Conservation (phyloP, 2,888 invertebrate species). For the Reticulitermes lucifugus region DNA sequence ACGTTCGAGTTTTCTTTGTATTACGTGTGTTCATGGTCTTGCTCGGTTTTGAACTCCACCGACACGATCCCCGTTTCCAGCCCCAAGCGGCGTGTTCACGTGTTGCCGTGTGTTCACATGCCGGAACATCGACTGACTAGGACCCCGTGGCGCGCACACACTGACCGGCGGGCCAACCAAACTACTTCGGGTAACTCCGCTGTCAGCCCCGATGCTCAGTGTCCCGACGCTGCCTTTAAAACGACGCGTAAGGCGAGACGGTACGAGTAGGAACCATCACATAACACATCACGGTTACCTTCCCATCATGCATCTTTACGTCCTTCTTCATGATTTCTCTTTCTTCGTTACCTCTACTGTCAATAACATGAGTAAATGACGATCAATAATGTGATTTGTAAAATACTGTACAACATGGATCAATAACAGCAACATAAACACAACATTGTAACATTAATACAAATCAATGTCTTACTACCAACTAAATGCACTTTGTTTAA, state of each 20-base stretch:
- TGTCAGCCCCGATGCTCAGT: background rate
- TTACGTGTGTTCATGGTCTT: background rate
- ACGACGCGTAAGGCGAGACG: constrained; percentile 38
- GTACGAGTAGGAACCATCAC: constrained; percentile 44
- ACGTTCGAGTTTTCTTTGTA: background rate
- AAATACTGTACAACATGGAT: background rate
- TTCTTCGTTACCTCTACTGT: background rate
- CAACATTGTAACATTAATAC: too few relatives aligned
- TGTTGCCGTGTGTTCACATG: background rate
- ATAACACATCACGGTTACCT: constrained; percentile 33
- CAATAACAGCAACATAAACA: background rate
- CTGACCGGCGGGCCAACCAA: background rate
- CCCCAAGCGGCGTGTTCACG: background rate
- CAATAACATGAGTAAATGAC: constrained; percentile 41
- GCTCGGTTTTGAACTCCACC: background rate
- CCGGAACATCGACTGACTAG: background rate
- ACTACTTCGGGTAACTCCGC: constrained; percentile 15
- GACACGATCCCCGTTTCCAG: background rate
- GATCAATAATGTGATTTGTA: constrained; percentile 37
- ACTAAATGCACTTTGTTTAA: too few relatives aligned
- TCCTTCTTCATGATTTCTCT: constrained; percentile 14
- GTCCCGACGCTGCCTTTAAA: background rate
- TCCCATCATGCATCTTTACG: background rate
- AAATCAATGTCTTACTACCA: too few relatives aligned
- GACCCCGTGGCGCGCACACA: background rate